These are phyloP conservation scores for Chionis minor DNA, from an alignment of 2,113 vertebrate species.

Conservation along the genomic window DNA sequence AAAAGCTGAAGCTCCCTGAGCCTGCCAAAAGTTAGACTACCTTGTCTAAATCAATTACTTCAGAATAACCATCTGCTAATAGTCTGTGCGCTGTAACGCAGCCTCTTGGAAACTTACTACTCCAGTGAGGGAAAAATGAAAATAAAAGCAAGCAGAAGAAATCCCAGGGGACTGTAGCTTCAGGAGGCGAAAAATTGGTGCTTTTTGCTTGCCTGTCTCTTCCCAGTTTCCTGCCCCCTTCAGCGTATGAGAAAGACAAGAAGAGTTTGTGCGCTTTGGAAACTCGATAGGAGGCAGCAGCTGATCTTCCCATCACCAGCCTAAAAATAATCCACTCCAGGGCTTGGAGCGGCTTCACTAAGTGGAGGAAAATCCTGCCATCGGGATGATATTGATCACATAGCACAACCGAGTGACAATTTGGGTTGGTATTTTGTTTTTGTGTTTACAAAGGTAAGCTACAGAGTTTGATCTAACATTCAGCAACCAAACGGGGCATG, in stretches of 20 bases:
- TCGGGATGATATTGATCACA: conserved; percentile 55
- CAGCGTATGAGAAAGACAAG: conserved; percentile 42
- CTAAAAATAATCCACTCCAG: conserved; percentile 91
- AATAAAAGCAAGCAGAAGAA: conserved; percentile 36
- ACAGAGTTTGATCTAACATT: conserved; percentile 26
- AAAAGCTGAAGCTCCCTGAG: not conserved
- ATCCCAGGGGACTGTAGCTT: conserved; percentile 14
- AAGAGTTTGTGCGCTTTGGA: conserved; percentile 72
- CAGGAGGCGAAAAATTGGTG: conserved; percentile 43
- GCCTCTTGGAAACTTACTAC: not conserved
- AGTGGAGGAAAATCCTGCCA: conserved; percentile 54
- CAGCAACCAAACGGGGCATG: conserved; percentile 15
- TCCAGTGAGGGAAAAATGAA: not conserved
- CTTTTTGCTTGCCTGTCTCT: conserved; percentile 47
- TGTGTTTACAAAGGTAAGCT: conserved; percentile 58
- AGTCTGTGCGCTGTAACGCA: not conserved
- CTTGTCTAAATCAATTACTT: not conserved
- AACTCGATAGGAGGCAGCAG: conserved; percentile 88
- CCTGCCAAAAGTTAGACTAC: not conserved
- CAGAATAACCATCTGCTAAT: not conserved
- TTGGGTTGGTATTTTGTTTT: conserved; percentile 38
- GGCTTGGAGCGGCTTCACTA: conserved; percentile 43
- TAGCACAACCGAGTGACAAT: conserved; percentile 40
- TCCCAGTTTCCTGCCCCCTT: conserved; percentile 70
- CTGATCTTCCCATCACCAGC: conserved; percentile 81